phyloP scores from a whole-genome alignment of 2,113 vertebrate species.

The Hypanus sabinus region DNA sequence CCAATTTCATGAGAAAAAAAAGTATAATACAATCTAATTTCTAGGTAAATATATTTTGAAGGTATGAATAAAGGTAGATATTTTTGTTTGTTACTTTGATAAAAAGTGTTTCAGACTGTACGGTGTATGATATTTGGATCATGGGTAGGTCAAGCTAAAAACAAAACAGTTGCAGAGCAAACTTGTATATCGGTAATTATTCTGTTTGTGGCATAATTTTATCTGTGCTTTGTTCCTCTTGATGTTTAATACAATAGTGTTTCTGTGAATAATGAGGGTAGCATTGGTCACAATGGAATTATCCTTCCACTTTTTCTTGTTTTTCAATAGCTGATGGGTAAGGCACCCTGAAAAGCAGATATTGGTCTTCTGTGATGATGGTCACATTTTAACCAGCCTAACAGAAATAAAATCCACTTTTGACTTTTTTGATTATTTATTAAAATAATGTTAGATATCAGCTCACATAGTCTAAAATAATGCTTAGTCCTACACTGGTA shows the following conservation, averaged over 20 bases:
- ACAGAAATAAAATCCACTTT: neutral
- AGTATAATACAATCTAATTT: too few relatives aligned
- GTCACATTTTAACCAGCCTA: neutral
- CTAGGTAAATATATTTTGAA: neutral
- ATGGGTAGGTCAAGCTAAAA: neutral
- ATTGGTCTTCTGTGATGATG: neutral
- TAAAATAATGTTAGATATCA: neutral
- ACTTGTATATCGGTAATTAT: neutral
- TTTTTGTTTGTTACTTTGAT: neutral
- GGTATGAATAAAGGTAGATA: neutral
- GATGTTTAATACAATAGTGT: neutral
- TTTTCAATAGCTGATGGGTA: neutral
- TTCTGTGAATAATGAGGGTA: too few relatives aligned
- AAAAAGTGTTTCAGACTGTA: neutral
- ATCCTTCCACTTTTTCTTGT: neutral
- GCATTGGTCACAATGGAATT: neutral
- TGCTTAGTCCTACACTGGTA: too few relatives aligned
- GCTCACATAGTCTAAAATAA: neutral
- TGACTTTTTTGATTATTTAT: neutral
- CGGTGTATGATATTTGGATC: neutral
- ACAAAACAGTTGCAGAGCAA: neutral
- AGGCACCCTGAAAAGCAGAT: neutral
- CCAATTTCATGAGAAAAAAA: too few relatives aligned
- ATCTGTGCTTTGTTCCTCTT: neutral
- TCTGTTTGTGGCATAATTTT: neutral